Evolutionary conservation across 1,140 invertebrate species (phyloP).

Genomic region (Drosophila littoralis): DNA sequence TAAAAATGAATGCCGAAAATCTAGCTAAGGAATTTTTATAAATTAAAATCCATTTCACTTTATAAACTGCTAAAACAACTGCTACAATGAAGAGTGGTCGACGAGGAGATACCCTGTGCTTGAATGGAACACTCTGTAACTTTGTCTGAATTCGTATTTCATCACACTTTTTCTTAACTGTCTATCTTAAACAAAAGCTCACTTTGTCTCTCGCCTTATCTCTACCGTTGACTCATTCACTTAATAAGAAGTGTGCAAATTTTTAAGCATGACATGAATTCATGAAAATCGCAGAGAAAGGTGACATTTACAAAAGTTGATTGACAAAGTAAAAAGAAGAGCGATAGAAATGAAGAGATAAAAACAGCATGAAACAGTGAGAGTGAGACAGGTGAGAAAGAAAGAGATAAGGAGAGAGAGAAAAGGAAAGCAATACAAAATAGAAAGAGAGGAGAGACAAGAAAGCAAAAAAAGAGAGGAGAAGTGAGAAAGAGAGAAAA

Average conservation of each 20-base stretch:
- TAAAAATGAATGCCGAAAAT: background rate
- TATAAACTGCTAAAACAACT: no score
- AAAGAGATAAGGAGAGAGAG: no score
- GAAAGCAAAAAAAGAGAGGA: background rate
- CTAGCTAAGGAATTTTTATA: background rate
- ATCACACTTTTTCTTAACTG: background rate
- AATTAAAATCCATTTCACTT: no score
- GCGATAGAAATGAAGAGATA: no score
- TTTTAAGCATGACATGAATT: background rate
- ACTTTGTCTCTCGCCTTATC: background rate
- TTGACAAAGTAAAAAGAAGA: background rate
- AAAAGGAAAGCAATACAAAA: no score
- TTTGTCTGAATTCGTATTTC: no score
- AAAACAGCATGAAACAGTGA: background rate
- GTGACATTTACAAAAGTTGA: background rate
- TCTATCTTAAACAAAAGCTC: background rate
- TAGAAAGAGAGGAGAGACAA: background rate
- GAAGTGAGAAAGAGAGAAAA: background rate
- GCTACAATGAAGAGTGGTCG: no score
- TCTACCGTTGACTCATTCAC: background rate
- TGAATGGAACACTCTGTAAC: background rate
- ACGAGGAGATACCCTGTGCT: background rate
- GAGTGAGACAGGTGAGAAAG: background rate
- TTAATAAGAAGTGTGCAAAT: background rate
- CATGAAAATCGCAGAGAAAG: conserved; percentile 6